Evolutionary conservation across 2,797 vertebrate genomes (phyloP).

Genomic region (Falco naumanni): DNA sequence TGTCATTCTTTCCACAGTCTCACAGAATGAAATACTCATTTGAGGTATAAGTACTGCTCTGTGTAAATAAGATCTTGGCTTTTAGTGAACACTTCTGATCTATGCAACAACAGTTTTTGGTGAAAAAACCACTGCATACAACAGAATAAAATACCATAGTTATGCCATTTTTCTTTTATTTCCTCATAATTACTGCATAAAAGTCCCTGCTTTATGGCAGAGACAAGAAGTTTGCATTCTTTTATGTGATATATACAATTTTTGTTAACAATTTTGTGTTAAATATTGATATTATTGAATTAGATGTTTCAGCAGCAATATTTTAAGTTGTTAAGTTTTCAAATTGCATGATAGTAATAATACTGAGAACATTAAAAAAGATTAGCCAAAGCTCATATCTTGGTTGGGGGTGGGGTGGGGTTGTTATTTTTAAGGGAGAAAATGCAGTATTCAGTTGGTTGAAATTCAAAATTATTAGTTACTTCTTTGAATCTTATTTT

Average conservation of each 20-base stretch:
- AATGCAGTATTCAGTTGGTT: neutral
- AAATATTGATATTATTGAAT: neutral
- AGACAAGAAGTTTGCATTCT: neutral
- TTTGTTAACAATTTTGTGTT: neutral
- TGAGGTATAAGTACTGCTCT: neutral
- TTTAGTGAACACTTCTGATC: neutral
- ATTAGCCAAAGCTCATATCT: neutral
- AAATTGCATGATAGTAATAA: neutral
- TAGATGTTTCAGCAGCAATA: neutral
- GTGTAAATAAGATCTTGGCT: neutral
- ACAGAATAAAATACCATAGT: neutral
- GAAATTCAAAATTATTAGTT: neutral
- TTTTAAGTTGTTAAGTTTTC: neutral
- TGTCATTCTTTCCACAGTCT: neutral
- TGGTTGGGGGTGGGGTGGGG: accelerated
- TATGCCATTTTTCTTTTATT: neutral
- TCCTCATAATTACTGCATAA: neutral
- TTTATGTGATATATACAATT: neutral
- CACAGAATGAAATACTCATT: neutral
- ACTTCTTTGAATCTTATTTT: neutral
- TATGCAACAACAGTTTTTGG: neutral
- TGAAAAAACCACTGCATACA: neutral
- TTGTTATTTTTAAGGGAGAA: neutral
- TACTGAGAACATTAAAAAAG: neutral
- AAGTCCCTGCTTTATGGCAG: neutral